phyloP scores from a whole-genome alignment of 2,888 invertebrate species.

The Caenorhabditis sp. region DNA sequence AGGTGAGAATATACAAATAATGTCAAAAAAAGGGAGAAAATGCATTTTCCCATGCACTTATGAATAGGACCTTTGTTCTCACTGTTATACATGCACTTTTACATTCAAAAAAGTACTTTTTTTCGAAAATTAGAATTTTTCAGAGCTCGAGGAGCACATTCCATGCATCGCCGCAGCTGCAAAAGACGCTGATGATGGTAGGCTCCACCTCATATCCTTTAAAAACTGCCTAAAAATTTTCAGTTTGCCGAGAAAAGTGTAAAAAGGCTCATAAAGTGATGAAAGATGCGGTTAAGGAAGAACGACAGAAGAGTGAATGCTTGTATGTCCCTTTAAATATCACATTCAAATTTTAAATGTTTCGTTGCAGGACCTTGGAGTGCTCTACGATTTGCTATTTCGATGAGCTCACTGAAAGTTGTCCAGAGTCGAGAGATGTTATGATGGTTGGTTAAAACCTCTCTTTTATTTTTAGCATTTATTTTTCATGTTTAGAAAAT shows the following conservation, averaged over 20 bases:
- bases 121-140: conserved; percentile 2
- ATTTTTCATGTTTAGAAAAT: conserved; percentile 42
- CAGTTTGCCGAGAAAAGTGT: conserved; percentile 51
- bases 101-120: no score
- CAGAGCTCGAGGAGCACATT: conserved; percentile 48
- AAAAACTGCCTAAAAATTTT: not conserved
- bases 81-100: no score
- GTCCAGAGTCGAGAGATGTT: conserved; percentile 59
- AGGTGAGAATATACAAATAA: not conserved
- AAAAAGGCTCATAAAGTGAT: conserved; percentile 41
- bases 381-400: conserved; percentile 68
- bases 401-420: conserved; percentile 59
- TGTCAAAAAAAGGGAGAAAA: no score
- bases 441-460: conserved; percentile 45
- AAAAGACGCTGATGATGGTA: conserved; percentile 32
- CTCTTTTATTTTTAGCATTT: not conserved
- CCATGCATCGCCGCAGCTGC: conserved; percentile 45
- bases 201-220: not conserved
- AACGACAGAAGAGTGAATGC: conserved; percentile 45
- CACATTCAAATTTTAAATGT: not conserved
- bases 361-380: conserved; percentile 54
- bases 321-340: conserved; percentile 10
- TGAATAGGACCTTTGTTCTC: no score
- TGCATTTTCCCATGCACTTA: no score
- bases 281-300: conserved; percentile 40